Conservation (phyloP, 2,888 invertebrate genomes). For the Hemaris fuciformis region DNA sequence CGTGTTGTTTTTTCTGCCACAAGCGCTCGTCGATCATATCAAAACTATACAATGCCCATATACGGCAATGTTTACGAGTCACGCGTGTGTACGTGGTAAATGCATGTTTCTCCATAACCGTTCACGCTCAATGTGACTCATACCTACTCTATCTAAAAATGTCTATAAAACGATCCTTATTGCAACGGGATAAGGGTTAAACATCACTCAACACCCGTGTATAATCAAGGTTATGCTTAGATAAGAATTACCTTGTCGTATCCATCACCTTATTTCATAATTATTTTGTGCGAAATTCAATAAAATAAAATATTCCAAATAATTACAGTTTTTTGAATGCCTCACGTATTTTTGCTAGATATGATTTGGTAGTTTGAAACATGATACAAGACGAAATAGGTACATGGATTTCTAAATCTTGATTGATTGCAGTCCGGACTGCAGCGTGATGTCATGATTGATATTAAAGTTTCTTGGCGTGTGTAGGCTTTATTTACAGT, state of each 20-base stretch:
- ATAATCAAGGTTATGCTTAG: slow-evolving; percentile 45
- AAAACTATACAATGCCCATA: slow-evolving; percentile 57
- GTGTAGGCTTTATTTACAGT: slow-evolving; percentile 2
- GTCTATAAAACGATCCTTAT: slow-evolving; percentile 32
- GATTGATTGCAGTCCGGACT: background rate
- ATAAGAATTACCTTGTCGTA: slow-evolving; percentile 52
- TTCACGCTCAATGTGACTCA: slow-evolving; percentile 55
- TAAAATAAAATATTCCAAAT: background rate
- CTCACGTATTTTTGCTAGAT: background rate
- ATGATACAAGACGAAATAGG: background rate
- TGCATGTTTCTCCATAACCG: slow-evolving; percentile 49
- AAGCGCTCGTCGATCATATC: slow-evolving; percentile 36
- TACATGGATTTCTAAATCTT: background rate
- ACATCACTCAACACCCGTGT: background rate
- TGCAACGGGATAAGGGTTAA: slow-evolving; percentile 25
- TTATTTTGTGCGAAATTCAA: background rate
- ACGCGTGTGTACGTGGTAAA: slow-evolving; percentile 47
- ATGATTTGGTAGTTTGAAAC: background rate
- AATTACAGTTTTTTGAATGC: too few species aligned
- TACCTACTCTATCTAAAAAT: slow-evolving; percentile 40
- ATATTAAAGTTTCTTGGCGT: background rate
- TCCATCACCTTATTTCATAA: slow-evolving; percentile 7
- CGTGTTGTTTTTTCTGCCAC: slow-evolving; percentile 1
- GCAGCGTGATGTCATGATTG: slow-evolving; percentile 11
- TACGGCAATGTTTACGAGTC: slow-evolving; percentile 51